Percentiles rank a stretch among this genome's conserved stretches.
phyloP scores from a whole-genome alignment of 2,113 vertebrate species.

The Charina bottae region DNA sequence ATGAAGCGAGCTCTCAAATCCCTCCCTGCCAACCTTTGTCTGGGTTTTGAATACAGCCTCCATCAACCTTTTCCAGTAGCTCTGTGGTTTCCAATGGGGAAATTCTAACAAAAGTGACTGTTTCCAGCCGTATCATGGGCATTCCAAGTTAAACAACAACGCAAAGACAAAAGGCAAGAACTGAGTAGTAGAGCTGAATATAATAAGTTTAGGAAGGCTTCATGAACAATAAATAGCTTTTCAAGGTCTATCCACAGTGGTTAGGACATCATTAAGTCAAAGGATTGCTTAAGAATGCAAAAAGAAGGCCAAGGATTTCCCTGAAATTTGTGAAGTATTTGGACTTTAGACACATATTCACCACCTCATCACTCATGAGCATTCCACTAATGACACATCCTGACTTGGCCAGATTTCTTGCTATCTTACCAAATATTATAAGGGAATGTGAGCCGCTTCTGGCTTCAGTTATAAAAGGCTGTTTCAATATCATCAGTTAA shows the following conservation, averaged over 20 bases:
- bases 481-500: constrained; percentile 1
- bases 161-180: neutral
- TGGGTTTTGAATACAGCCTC: neutral
- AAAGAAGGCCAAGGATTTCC: neutral
- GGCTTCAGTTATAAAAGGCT: constrained; percentile 18
- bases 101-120: neutral
- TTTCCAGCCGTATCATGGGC: neutral
- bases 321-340: neutral
- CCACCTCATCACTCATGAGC: neutral
- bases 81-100: neutral
- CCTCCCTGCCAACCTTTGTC: neutral
- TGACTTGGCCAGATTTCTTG: constrained; percentile 10
- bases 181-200: neutral
- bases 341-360: constrained; percentile 13
- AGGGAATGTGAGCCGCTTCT: constrained; percentile 23
- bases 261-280: neutral
- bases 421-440: constrained; percentile 8
- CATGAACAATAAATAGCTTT: neutral
- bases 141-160: neutral
- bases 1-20: neutral
- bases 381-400: constrained; percentile 10
- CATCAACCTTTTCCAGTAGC: neutral
- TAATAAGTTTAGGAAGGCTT: neutral
- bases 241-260: neutral
- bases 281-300: neutral